Evolutionary conservation across 2,113 vertebrate species (phyloP), one percentile per base, ranked within the genome.

Genomic region (Columba janthina): DNA sequence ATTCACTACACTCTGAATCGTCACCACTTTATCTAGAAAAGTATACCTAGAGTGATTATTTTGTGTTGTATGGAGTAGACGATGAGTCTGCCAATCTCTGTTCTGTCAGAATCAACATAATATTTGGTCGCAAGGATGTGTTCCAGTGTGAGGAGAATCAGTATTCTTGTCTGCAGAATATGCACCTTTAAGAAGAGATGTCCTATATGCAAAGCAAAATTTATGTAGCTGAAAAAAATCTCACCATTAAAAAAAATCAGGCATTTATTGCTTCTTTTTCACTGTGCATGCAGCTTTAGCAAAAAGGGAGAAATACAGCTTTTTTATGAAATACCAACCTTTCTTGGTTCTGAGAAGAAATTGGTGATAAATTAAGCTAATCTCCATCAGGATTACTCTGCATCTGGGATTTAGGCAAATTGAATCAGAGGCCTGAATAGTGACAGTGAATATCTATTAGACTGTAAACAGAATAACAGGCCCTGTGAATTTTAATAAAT

Each of bases 381-480:
- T 98, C 98, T 98, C 98, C 95, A 93, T 98, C 97, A 96, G 97
- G 97, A 98, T 98, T 98, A 97, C 97, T 98, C 96, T 97, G 93
- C 97, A 96, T 95, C 91, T 97, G 97, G 97, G 97, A 97, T 98
- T 98, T 98, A 98, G 95, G 97, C 97, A 98, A 98, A 98, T 98
- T 98, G 97, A 98, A 98, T 98, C 97, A 98, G 97, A 97, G 97
- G 94, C 92, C 94, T 98, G 97, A 96, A 97, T 96, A 97, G 98
- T 98, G 98, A 98, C 98, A 98, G 97, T 97, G 97, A 98, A 98
- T 98, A 97, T 98, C 97, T 98, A 97, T 98, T 98, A 98, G 97
- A 96, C 95, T 97, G 97, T 98, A 98, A 98, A 98, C 97, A 98
- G 97, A 98, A 98, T 96, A 98, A 97, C 96, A 97, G 96, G 84